Percentiles rank a stretch among this genome's conserved stretches.
These are phyloP conservation scores for pig (Sus scrofa) DNA, from an alignment of 2,113 vertebrate species.

Conservation along the genomic window T2T-Sscrofa CM000817.6:130157501-130158000, in stretches of 20 bases:
- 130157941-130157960: neutral
- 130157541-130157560: neutral
- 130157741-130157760: neutral
- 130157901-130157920: neutral
- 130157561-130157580: neutral
- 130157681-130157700: neutral
- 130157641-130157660: neutral
- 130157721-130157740: neutral
- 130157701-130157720: neutral
- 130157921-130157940: neutral
- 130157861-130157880: neutral
- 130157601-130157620: neutral
- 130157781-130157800: neutral
- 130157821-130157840: neutral
- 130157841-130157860: neutral
- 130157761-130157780: neutral
- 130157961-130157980: fast-evolving
- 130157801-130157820: too few species aligned
- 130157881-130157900: neutral
- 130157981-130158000: neutral
- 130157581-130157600: neutral
- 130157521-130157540: neutral
- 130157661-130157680: neutral
- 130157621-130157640: neutral
- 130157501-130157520: neutral